Conservation (phyloP, 2,113 vertebrate species). For the Tachuris rubrigastra region DNA sequence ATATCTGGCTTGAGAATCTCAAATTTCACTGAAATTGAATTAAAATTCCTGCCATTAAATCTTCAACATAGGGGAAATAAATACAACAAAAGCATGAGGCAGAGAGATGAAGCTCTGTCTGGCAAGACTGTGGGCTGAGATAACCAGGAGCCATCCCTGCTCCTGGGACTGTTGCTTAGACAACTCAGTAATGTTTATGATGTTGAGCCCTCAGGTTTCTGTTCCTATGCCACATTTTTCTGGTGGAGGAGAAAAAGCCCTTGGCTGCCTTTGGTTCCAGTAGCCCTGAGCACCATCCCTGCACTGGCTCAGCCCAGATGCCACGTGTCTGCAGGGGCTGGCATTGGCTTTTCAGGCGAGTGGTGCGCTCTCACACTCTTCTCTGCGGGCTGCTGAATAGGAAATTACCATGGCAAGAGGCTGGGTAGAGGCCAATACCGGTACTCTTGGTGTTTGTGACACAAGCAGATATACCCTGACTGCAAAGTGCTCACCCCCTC, state of each 20-base stretch:
- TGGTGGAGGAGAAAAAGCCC: background rate
- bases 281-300: no score
- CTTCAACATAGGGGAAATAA: background rate
- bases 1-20: background rate
- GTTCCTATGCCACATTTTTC: fast-evolving
- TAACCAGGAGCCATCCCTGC: background rate
- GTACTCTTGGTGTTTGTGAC: background rate
- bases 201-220: background rate
- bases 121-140: background rate
- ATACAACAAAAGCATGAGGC: background rate
- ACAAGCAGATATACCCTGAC: background rate
- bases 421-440: background rate
- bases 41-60: background rate
- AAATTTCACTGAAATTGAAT: background rate
- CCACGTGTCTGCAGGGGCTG: fast-evolving
- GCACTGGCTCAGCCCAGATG: fast-evolving
- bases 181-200: background rate
- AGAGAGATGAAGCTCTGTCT: background rate
- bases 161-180: background rate
- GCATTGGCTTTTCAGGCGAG: background rate
- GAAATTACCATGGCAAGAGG: background rate
- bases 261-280: background rate
- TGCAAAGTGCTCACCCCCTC: background rate
- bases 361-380: background rate
- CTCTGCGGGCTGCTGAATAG: background rate